Conservation (phyloP, 2,888 invertebrate species). For the Phlogophora meticulosa region DNA sequence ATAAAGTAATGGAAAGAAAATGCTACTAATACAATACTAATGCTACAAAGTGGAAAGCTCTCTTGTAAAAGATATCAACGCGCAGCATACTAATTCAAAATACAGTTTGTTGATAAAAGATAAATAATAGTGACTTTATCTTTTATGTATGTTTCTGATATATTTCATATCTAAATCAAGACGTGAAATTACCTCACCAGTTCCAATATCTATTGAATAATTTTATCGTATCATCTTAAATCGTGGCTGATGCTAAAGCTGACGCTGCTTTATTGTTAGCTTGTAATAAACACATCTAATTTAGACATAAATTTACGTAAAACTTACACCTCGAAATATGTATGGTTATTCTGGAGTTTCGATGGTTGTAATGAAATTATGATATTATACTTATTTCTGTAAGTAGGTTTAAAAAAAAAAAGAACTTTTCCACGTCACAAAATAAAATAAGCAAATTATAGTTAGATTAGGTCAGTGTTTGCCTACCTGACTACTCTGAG, state of each 20-base stretch:
- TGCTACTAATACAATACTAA: not conserved
- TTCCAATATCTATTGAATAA: conserved; percentile 30
- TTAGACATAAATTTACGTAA: too few species aligned
- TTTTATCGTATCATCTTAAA: conserved; percentile 18
- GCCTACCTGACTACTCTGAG: too few species aligned
- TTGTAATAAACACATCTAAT: conserved; percentile 11
- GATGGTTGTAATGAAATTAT: too few species aligned
- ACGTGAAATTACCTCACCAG: conserved; percentile 28
- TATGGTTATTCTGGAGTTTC: too few species aligned
- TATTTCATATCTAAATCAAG: not conserved
- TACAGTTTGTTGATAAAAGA: not conserved
- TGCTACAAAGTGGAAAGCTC: conserved; percentile 26
- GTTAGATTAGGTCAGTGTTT: too few species aligned
- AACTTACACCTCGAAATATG: too few species aligned
- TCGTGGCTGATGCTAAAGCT: conserved; percentile 35
- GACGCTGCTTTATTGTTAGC: conserved; percentile 14
- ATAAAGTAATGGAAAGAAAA: not conserved
- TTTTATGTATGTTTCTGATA: not conserved
- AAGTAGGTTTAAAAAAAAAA: too few species aligned
- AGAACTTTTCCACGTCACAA: too few species aligned
- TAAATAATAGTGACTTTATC: not conserved
- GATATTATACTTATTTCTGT: too few species aligned
- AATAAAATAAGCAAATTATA: too few species aligned
- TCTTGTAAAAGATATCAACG: conserved; percentile 61
- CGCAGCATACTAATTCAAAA: conserved; percentile 12